Conservation (phyloP, 2,888 invertebrate species). For the Ditylenchus weischeri region DNA sequence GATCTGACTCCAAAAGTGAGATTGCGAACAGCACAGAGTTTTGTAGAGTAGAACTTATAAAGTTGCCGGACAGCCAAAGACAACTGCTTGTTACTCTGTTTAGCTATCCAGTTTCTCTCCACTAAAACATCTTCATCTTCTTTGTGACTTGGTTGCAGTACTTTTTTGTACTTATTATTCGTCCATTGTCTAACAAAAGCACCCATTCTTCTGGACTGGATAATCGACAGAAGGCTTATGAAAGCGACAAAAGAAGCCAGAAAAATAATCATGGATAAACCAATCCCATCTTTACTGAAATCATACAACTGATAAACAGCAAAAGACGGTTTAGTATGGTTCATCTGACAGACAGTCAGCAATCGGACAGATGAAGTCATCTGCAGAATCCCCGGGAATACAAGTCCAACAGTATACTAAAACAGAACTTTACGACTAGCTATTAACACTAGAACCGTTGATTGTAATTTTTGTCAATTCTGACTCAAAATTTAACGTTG, state of each 20-base stretch:
- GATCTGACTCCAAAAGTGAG: constrained; percentile 48
- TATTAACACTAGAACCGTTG: too few relatives aligned
- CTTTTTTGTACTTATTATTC: neutral
- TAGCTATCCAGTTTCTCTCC: neutral
- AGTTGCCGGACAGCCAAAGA: constrained; percentile 36
- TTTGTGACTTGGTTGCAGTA: neutral
- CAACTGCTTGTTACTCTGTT: neutral
- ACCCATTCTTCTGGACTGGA: neutral
- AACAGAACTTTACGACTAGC: neutral
- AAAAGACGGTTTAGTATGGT: neutral
- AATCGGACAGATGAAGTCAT: neutral
- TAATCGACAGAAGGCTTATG: neutral
- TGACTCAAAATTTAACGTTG: too few relatives aligned
- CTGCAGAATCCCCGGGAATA: neutral
- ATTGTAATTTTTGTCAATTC: too few relatives aligned
- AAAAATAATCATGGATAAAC: neutral
- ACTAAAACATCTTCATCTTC: neutral
- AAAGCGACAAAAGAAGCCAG: neutral
- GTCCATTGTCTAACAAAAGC: neutral
- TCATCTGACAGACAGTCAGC: neutral
- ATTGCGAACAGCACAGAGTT: constrained; percentile 39
- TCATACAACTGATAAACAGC: neutral
- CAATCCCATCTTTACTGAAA: neutral
- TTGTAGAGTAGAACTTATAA: constrained; percentile 34
- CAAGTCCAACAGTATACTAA: neutral